Conservation (phyloP, 2,113 vertebrate genomes). For the Engraulis encrasicolus region DNA sequence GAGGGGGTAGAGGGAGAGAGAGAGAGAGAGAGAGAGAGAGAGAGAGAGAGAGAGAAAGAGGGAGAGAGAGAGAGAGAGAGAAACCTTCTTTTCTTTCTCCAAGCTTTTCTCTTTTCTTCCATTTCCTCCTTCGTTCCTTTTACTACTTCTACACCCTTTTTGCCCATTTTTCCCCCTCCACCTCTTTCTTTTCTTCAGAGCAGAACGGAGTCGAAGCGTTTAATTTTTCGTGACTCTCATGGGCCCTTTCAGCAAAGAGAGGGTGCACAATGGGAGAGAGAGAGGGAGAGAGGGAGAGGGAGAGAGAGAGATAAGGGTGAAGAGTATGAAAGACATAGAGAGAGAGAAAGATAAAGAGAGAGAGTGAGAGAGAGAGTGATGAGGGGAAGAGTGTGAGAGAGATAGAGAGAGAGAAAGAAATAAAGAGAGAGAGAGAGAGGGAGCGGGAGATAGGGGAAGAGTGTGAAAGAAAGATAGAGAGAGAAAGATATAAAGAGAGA, state of each 20-base stretch:
- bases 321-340: no score
- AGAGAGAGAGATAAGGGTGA: background rate
- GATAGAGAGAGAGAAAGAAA: no score
- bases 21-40: background rate
- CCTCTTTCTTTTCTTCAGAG: background rate
- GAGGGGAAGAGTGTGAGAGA: slow-evolving; percentile 4
- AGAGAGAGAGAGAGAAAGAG: background rate
- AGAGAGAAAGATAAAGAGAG: background rate
- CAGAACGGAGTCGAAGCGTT: slow-evolving; percentile 21
- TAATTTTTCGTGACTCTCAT: slow-evolving; percentile 17
- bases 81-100: background rate
- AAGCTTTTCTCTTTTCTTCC: background rate
- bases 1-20: background rate
- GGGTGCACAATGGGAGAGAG: slow-evolving; percentile 59
- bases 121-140: background rate
- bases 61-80: background rate
- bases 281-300: no score
- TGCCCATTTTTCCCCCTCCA: background rate
- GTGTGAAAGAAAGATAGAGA: background rate
- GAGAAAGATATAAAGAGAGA: no score
- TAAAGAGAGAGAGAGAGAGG: slow-evolving; percentile 3
- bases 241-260: slow-evolving; percentile 33
- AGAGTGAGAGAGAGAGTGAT: no score
- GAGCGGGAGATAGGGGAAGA: no score
- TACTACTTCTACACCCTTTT: background rate